A percentile compares a stretch with the other conserved stretches of the same genome.
Evolutionary conservation across 2,888 invertebrate species (phyloP).

Genomic region (Kuschelorhynchus macadamiae): DNA sequence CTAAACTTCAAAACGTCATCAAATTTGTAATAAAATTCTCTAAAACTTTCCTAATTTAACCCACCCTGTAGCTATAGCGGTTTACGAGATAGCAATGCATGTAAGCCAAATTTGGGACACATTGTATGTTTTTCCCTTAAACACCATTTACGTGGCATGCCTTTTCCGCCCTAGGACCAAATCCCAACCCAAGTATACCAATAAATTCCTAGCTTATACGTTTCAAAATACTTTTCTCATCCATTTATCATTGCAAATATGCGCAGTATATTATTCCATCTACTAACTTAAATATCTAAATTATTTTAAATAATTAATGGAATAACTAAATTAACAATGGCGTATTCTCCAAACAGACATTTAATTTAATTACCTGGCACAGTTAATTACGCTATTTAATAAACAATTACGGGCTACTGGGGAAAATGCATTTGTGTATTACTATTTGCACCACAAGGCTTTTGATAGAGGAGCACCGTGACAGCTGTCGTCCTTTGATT

Average conservation of each 20-base stretch:
- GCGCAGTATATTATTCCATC: neutral
- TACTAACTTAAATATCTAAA: conserved; percentile 17
- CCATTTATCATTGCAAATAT: neutral
- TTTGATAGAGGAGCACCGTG: conserved; percentile 28
- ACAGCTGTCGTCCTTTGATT: conserved; percentile 38
- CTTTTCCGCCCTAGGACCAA: no score
- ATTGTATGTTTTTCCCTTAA: no score
- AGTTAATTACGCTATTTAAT: conserved; percentile 48
- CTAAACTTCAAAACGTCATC: no score
- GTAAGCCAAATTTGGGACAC: no score
- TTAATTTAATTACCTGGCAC: conserved; percentile 46
- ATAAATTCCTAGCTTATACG: no score
- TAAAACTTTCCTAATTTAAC: no score
- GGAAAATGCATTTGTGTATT: conserved; percentile 40
- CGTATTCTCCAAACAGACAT: conserved; percentile 38
- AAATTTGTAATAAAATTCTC: no score
- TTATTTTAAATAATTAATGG: conserved; percentile 37
- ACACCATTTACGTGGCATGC: no score
- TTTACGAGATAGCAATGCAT: no score
- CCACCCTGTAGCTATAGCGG: no score
- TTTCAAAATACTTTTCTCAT: no score
- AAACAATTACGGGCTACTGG: conserved; percentile 43
- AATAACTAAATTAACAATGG: conserved; percentile 38
- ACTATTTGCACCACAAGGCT: conserved; percentile 33
- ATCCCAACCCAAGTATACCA: no score